Base-by-base conservation (phyloP, 2,113 vertebrate species). In the Salvelinus namaycush region DNA sequence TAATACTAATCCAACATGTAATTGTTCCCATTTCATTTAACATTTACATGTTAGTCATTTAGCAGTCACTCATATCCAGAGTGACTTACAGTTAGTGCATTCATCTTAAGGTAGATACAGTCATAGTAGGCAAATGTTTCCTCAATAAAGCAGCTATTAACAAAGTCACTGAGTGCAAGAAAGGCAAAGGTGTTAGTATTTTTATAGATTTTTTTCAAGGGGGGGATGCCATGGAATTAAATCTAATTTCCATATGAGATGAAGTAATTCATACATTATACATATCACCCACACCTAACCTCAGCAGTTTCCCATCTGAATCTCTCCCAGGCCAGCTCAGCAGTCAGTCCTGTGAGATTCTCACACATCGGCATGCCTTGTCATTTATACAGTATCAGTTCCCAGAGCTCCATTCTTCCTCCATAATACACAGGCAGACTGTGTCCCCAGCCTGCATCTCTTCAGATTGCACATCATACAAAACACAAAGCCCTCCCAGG, bases 301-400 rank as follows among this genome's bases (percentile, higher is more conserved):
- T 68, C 67, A 68, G 31, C 8, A 68, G 67, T 68, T 12, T 68
- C 67, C 31, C 67, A 44, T 34, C 29, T 1, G 67, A 20, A 31
- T 34, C 67, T 44, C 67, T 68, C 67, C 27, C 67, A 68, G 31
- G 26, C 29, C 29, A 68, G 67, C 31, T 68, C 3, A 68, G 67
- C 59, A 68, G 13, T 68, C 5, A 62, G 67, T 68, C 67, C 67
- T 2, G 31, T 68, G 67, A 68, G 67, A 68, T 68, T 34, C 31
- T n/a, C 29, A 8, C 67, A 39, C 67, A 68, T 68, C 44, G 67
- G 16, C 31, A 9, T 68, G 31, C 67, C 31, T 7, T 22, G 67
- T 68, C 67, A 13, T 68, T 68, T 44, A 34, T 20, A 68, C 67
- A n/a, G 67, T 68, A 68, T 68, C 67, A 68, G 67, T 68, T 68